Conservation (phyloP, 2,888 invertebrate species). For the Drosophila emarginata region DNA sequence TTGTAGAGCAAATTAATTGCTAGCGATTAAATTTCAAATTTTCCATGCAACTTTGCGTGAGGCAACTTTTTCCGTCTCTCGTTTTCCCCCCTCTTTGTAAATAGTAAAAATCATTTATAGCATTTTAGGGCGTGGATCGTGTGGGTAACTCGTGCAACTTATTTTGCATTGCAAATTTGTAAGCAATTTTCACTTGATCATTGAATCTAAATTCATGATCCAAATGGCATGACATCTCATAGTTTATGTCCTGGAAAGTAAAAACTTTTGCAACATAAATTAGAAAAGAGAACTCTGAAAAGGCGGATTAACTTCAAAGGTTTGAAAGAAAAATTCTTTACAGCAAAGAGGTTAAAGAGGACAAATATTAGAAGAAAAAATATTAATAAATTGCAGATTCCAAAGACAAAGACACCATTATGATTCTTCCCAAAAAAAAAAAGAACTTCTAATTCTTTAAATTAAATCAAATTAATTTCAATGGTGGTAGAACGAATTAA, state of each 20-base stretch:
- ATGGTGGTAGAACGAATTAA: no score
- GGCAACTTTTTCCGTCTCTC: constrained; percentile 50
- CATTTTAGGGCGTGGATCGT: constrained; percentile 67
- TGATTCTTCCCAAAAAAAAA: no score
- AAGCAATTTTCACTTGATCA: constrained; percentile 68
- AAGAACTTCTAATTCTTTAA: no score
- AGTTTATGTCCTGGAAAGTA: background rate
- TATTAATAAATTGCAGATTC: no score
- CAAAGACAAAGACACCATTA: no score
- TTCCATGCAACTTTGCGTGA: constrained; percentile 70
- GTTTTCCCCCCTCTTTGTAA: constrained; percentile 23
- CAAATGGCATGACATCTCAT: constrained; percentile 1
- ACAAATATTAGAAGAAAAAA: no score
- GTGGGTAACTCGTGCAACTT: constrained; percentile 59
- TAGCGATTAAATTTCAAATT: constrained; percentile 78
- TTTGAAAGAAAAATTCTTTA: no score
- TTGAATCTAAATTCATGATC: background rate
- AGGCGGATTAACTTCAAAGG: no score
- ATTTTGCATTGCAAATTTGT: constrained; percentile 73
- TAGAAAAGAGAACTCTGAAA: no score
- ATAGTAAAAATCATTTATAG: constrained; percentile 74
- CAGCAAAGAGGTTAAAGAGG: no score
- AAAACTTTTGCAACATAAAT: background rate
- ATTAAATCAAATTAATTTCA: no score
- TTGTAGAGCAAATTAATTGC: constrained; percentile 75